Evolutionary conservation across 2,113 vertebrate genomes (phyloP).

Genomic region (Nestor notabilis): DNA sequence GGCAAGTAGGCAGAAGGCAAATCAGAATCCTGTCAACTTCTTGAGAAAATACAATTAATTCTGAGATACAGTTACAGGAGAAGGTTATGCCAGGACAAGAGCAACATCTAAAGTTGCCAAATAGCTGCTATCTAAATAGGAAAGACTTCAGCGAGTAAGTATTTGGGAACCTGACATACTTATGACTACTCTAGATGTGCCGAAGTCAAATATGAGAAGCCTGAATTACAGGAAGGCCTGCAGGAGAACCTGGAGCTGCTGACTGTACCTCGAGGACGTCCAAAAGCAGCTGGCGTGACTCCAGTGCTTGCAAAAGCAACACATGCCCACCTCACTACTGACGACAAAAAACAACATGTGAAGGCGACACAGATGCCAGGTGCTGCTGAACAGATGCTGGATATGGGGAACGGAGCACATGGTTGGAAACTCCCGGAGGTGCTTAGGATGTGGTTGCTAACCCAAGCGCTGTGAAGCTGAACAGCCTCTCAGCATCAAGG

Average conservation of each 20-base stretch:
- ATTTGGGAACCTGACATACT: conserved; percentile 14
- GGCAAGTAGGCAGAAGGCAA: conserved; percentile 3
- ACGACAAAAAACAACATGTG: accelerated
- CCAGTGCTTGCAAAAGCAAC: not conserved
- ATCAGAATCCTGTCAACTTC: conserved; percentile 10
- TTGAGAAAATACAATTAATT: conserved; percentile 34
- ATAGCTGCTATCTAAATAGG: conserved; percentile 9
- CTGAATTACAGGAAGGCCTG: not conserved
- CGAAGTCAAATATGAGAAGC: conserved; percentile 8
- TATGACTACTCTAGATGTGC: not conserved
- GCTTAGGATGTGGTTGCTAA: not conserved
- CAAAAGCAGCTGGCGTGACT: not conserved
- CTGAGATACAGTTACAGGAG: conserved; percentile 4
- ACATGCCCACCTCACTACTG: not conserved
- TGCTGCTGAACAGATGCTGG: conserved; percentile 6
- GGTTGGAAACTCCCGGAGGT: accelerated
- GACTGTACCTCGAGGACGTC: not conserved
- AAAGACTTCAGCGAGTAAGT: conserved; percentile 13
- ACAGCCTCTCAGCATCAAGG: not conserved
- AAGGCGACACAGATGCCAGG: not conserved
- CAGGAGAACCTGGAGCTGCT: not conserved
- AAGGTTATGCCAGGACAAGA: conserved; percentile 24
- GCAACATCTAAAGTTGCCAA: conserved; percentile 11
- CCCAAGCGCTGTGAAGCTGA: not conserved
- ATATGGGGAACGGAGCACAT: not conserved